Evolutionary conservation across 2,113 vertebrate genomes (phyloP), one percentile per base, ranked within the genome.

Genomic region (Kryptolebias marmoratus): DNA sequence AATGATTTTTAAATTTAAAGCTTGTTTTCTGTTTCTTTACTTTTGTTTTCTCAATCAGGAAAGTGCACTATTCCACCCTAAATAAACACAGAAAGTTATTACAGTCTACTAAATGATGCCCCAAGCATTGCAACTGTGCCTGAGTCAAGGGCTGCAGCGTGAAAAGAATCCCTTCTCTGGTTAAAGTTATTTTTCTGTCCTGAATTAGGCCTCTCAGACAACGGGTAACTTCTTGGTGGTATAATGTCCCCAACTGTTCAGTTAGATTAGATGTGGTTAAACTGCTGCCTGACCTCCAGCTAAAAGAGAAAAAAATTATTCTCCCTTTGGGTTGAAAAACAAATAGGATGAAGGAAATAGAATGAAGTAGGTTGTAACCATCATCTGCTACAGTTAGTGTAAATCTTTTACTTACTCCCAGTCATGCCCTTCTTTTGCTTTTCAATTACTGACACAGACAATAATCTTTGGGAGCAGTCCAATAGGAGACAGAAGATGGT

Each of bases 241-340:
- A 15, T 30, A 31, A 69, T 9, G 5, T 44, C 59, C 57, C 32
- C 54, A 56, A 16, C 49, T 15, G 22, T 71, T 72, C 71, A 59
- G 22, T 64, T 69, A 64, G 16, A 76, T 52, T 55, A 42, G 48
- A 64, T 18, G 54, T 67, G 15, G 53, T 77, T 70, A 80, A 50
- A 32, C 22, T 76, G 50, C 60, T 69, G 52, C 54, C 45, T 49
- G 15, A 39, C 27, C 30, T 66, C 47, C 63, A 66, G 73, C 45
- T 76, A 45, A 64, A 47, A 65, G 28, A 44, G 42, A 12, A 74
- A 47, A 22, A 70, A 45, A 65, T 15, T 48, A 36, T 47, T 55
- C 49, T 58, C 63, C 30, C 10, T 0, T n/a, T 49, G 52, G 61
- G 31, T 6, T 62, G 39, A 60, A 64, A 73, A 77, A 67, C 7